Conservation (phyloP, 2,113 vertebrate species). For the Pycnonotus jocosus region DNA sequence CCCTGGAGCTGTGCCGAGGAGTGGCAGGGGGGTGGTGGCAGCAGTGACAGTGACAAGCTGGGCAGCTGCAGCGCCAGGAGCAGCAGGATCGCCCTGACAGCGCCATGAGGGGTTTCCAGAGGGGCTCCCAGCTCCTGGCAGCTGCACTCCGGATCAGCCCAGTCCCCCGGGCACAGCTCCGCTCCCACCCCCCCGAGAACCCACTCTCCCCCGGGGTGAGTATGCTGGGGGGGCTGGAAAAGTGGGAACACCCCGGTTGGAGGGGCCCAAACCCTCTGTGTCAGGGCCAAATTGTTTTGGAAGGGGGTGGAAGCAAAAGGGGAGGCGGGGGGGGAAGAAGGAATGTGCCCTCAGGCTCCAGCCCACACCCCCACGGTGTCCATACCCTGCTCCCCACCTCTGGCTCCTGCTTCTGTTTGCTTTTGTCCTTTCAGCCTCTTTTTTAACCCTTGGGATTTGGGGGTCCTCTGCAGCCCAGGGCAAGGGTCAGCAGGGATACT, state of each 20-base stretch:
- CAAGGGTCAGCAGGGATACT: not conserved
- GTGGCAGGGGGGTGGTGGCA: not conserved
- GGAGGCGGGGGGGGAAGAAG: not conserved
- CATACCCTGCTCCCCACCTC: not conserved
- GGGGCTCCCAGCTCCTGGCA: constrained; percentile 35
- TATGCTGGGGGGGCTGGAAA: not conserved
- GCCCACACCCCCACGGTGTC: rapidly evolving
- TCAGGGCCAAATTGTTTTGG: too few relatives aligned
- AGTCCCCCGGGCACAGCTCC: not conserved
- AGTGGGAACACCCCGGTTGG: rapidly evolving
- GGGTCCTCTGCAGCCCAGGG: not conserved
- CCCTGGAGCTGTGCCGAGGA: not conserved
- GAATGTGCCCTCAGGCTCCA: not conserved
- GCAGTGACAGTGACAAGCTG: not conserved
- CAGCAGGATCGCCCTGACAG: not conserved
- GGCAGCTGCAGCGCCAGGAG: not conserved
- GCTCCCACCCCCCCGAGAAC: not conserved
- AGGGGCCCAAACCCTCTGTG: not conserved
- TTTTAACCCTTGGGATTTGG: not conserved
- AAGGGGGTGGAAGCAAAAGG: not conserved
- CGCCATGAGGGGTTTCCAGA: constrained; percentile 43
- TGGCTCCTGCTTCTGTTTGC: rapidly evolving
- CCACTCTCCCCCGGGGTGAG: constrained; percentile 14
- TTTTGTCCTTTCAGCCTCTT: not conserved
- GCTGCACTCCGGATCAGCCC: not conserved